Evolutionary conservation across 2,113 vertebrate species (phyloP).

Genomic region (Microcebus ravelobensis): DNA sequence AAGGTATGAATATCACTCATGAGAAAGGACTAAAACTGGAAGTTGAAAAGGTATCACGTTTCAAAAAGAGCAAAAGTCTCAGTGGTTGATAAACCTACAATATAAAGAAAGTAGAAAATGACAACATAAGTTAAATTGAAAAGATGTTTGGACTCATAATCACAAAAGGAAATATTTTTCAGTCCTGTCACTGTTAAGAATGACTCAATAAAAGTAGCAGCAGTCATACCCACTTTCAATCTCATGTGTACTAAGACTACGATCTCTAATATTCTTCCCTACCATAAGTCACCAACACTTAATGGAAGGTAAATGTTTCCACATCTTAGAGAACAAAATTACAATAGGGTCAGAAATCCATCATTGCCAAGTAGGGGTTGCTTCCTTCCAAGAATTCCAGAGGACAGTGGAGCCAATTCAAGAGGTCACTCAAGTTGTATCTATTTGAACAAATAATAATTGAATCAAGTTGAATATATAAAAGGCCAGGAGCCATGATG

Average conservation of each 20-base stretch:
- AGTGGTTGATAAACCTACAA: not conserved
- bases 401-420: not conserved
- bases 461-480: not conserved
- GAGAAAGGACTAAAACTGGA: not conserved
- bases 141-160: not conserved
- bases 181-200: not conserved
- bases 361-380: not conserved
- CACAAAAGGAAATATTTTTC: not conserved
- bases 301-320: not conserved
- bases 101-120: not conserved
- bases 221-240: not conserved
- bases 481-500: not conserved
- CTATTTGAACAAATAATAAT: not conserved
- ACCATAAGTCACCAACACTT: not conserved
- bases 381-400: not conserved
- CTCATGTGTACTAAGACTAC: not conserved
- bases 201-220: not conserved
- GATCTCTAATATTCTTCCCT: not conserved
- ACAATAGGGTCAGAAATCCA: not conserved
- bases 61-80: not conserved
- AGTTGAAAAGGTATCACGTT: not conserved
- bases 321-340: not conserved
- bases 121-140: not conserved
- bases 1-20: not conserved
- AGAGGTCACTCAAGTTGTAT: not conserved